Percentiles rank a stretch among this genome's conserved stretches.
Evolutionary conservation across 1,140 invertebrate species (phyloP).

Genomic region (Megathymus violae): DNA sequence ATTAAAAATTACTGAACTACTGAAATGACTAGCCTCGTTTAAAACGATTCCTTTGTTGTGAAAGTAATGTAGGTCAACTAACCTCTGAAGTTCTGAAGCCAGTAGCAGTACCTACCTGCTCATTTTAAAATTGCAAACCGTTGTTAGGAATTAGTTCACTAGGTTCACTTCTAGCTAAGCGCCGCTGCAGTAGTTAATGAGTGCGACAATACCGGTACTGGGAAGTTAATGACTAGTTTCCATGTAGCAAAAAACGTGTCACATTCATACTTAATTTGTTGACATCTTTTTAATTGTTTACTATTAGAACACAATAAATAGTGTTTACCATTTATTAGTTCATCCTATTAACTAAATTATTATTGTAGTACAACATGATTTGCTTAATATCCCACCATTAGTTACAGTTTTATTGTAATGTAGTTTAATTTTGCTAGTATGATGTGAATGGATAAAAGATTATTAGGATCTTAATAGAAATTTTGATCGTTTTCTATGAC

Average conservation of each 20-base stretch:
- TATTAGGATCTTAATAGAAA: no score
- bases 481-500: no score
- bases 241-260: not conserved
- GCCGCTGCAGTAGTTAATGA: conserved; percentile 8
- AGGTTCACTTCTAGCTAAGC: not conserved
- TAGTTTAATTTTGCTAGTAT: not conserved
- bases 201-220: not conserved
- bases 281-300: conserved; percentile 3
- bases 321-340: no score
- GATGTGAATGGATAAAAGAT: no score
- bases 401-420: no score
- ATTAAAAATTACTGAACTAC: not conserved
- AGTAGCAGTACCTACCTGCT: not conserved
- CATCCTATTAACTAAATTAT: no score
- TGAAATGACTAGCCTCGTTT: conserved; percentile 10
- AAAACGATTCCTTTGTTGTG: conserved; percentile 11
- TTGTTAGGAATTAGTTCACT: conserved; percentile 24
- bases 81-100: no score
- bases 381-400: no score
- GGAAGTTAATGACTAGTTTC: conserved; percentile 3
- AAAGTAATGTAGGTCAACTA: conserved; percentile 15
- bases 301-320: no score
- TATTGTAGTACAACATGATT: no score
- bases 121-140: conserved; percentile 25
- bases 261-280: not conserved